A percentile compares a stretch with the other conserved stretches of the same genome.
Evolutionary conservation across 2,797 vertebrate species (phyloP).

Genomic region (Anabas testudineus): DNA sequence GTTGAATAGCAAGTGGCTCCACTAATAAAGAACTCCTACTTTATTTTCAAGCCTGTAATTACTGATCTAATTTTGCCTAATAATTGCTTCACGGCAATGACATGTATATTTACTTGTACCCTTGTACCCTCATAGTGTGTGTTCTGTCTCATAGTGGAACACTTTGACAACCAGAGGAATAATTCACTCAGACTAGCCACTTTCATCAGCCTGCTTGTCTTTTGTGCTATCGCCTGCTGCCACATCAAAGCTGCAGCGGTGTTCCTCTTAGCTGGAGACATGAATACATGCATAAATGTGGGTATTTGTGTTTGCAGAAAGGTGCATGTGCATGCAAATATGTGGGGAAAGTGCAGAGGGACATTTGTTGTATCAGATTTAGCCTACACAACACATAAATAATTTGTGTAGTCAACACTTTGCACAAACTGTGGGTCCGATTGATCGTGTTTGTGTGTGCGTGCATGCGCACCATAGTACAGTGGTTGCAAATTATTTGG

Average conservation of each 20-base stretch:
- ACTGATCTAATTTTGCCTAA: conserved; percentile 99
- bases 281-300: conserved; percentile 92
- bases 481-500: conserved; percentile 89
- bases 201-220: conserved; percentile 90
- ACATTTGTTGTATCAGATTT: conserved; percentile 52
- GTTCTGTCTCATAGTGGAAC: conserved; percentile 84
- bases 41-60: conserved; percentile 99
- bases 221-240: conserved; percentile 83
- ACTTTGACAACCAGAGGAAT: conserved; percentile 87
- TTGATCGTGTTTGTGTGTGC: conserved; percentile 31
- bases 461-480: conserved; percentile 31
- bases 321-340: conserved; percentile 64
- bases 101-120: conserved; percentile 99
- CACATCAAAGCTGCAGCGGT: conserved; percentile 88
- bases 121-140: conserved; percentile 78
- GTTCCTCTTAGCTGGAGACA: conserved; percentile 81
- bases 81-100: conserved; percentile 99
- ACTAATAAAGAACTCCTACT: conserved; percentile 95
- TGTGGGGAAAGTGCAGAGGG: conserved; percentile 44
- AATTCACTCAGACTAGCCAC: conserved; percentile 86
- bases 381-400: conserved; percentile 45
- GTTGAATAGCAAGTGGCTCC: conserved; percentile 86
- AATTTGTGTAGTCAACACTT: conserved; percentile 56
- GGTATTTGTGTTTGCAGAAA: conserved; percentile 52
- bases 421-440: conserved; percentile 32